Base-by-base conservation (phyloP, 1,140 invertebrate genomes). In the Euwallacea fornicatus region DNA sequence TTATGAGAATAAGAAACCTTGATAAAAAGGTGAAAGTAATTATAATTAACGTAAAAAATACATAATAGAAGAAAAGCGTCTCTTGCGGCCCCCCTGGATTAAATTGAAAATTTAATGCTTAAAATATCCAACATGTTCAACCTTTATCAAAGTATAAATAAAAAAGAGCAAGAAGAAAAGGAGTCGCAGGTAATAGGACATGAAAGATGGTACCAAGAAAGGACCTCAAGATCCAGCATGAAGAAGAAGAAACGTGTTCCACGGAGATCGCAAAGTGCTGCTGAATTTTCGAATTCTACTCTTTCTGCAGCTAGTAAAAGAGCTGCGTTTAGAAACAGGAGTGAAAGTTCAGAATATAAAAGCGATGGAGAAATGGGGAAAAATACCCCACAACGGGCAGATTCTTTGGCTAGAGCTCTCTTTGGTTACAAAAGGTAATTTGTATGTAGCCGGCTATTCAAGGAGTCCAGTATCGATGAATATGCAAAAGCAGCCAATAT, bases 161-260 rank as follows among this genome's bases (percentile, higher is more conserved):
- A 88, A 73, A 84, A 85, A 55, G 86, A 86, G 8, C 83, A 85
- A 16, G 86, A 88, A n/a, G 83, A 83, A 43, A 85, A 85, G 70
- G 85, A 87, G 61, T 81, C 84, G 0, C 85, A 89, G 50, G 87
- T 89, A 2, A 92, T 89, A 6, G 90, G 91, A 1, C 91, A 92
- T 74, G 91, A 92, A 74, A 82, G 89, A 66, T 92, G 91, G 77
- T 91, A 89, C 75, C 88, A 90, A 76, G 87, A 89, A 50, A 58
- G 77, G 56, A 66, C 75, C 9, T 77, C 76, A 21, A 69, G 76
- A 42, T 76, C 77, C 0, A 77, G 77, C 73, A 82, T 83, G 21
- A 83, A 83, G 75, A 83, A 84, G 73, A 86, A 84, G 86, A 76
- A 84, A 84, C 68, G 84, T 83, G 9, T 83, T 82, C 85, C 85